Percentiles rank a stretch among this genome's conserved stretches.
phyloP scores from a whole-genome alignment of 2,888 invertebrate genomes.

The Nomada hirtipes region DNA sequence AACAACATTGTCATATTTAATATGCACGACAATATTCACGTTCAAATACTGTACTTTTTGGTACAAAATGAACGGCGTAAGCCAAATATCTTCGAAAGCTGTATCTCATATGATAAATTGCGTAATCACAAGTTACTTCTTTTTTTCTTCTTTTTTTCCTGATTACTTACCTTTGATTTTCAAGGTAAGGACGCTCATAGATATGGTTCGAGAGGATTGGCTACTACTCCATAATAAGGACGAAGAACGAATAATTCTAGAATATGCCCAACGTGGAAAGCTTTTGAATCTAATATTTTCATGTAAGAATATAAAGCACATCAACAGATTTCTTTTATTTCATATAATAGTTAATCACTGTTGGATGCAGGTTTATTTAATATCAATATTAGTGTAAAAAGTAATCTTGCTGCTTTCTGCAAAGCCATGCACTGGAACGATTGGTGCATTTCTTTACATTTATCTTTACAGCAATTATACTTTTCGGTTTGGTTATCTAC shows the following conservation, averaged over 20 bases:
- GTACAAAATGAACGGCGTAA: constrained; percentile 1
- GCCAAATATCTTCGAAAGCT: neutral
- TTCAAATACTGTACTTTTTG: neutral
- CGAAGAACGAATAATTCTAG: constrained; percentile 37
- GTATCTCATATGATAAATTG: neutral
- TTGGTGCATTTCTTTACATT: neutral
- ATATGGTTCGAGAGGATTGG: constrained; percentile 25
- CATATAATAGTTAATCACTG: too few relatives aligned
- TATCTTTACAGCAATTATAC: neutral
- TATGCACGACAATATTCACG: rapidly evolving
- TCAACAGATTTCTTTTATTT: too few relatives aligned
- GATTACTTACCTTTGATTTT: constrained; percentile 1
- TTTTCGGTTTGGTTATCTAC: rapidly evolving
- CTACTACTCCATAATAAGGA: constrained; percentile 6
- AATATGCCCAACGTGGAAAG: neutral
- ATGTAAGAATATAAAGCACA: constrained; percentile 26
- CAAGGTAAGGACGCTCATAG: constrained; percentile 26
- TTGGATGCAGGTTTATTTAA: too few relatives aligned
- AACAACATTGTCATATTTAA: neutral
- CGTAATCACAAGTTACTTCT: neutral
- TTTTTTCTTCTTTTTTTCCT: neutral
- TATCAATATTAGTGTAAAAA: too few relatives aligned
- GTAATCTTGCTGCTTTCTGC: too few relatives aligned
- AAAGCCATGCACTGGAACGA: too few relatives aligned
- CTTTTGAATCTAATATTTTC: neutral